A percentile compares a stretch with the other conserved stretches of the same genome.
phyloP scores from a whole-genome alignment of 1,140 invertebrate genomes.

The Temnothorax longispinosus region DNA sequence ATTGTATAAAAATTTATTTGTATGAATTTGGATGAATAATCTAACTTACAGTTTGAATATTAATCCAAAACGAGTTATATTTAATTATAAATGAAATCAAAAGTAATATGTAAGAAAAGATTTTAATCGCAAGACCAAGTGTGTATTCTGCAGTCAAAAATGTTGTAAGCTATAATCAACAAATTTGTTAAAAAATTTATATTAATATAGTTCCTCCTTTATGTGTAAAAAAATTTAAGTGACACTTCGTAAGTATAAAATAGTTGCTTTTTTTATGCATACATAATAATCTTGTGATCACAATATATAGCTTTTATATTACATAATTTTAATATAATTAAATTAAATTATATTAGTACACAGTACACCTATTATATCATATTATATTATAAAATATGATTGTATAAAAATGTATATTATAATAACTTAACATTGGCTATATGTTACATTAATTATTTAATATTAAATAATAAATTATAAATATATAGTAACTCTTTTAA shows the following conservation, averaged over 20 bases:
- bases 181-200: neutral
- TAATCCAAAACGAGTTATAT: slow-evolving; percentile 8
- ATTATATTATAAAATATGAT: neutral
- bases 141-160: neutral
- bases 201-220: neutral
- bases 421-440: neutral
- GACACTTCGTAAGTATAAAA: neutral
- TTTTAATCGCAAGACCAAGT: neutral
- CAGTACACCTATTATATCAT: neutral
- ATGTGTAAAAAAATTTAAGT: neutral
- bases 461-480: neutral
- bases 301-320: neutral
- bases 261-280: neutral
- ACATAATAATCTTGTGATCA: neutral
- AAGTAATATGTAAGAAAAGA: neutral
- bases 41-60: slow-evolving; percentile 1
- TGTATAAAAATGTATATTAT: no score
- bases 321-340: neutral
- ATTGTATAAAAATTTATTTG: neutral
- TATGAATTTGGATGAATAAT: neutral
- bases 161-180: neutral
- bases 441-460: neutral
- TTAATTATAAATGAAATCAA: slow-evolving; percentile 14
- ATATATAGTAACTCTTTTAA: neutral
- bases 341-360: neutral